phyloP scores from a whole-genome alignment of 2,113 vertebrate species.

The Heterocephalus glaber region DNA sequence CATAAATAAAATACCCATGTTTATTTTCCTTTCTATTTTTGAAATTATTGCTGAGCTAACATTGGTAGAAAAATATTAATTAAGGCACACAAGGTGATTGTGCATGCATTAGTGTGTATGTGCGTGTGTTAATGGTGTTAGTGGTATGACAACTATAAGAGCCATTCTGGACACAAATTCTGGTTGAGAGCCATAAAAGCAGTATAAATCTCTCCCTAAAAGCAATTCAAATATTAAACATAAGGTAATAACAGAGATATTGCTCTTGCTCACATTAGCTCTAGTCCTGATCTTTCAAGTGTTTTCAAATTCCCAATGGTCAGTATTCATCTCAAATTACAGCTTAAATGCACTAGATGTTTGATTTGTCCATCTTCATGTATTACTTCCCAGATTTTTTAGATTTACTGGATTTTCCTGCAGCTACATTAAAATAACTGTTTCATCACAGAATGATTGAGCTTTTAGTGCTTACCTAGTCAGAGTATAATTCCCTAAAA shows the following conservation, averaged over 20 bases:
- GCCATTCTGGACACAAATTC: neutral
- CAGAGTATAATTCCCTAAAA: slow-evolving; percentile 42
- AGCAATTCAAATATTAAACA: neutral
- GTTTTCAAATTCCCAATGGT: neutral
- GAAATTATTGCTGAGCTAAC: neutral
- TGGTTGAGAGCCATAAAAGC: neutral
- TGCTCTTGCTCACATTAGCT: neutral
- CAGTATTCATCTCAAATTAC: slow-evolving; percentile 13
- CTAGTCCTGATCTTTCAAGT: neutral
- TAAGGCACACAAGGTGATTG: neutral
- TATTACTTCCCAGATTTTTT: neutral
- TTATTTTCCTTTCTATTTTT: neutral
- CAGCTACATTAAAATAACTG: slow-evolving; percentile 29
- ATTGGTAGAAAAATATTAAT: neutral
- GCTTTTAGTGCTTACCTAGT: slow-evolving; percentile 47
- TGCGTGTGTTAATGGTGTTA: neutral
- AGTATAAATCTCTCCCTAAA: neutral
- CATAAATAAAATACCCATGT: neutral
- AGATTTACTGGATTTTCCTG: slow-evolving; percentile 49
- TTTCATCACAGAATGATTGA: slow-evolving; percentile 55
- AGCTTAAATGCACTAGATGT: neutral
- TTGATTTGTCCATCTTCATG: neutral
- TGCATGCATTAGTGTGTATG: neutral
- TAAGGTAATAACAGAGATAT: neutral
- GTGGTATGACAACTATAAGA: neutral